Base-by-base conservation (phyloP, 2,113 vertebrate species). In the Dermatemys mawii region DNA sequence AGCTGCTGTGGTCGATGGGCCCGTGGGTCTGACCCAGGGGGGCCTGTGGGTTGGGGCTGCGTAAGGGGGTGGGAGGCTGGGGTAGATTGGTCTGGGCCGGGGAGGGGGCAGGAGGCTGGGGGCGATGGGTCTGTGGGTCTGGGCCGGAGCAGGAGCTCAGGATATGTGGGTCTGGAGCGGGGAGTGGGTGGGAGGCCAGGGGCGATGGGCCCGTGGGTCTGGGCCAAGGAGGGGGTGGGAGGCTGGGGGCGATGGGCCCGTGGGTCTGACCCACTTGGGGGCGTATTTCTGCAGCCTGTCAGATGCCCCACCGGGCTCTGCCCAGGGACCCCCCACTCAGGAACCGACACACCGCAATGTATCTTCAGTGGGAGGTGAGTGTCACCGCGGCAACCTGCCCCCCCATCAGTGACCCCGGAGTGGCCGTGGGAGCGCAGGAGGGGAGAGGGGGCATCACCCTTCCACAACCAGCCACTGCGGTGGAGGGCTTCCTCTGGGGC, bases 301-400 rank as follows among this genome's bases (percentile, higher is more conserved):
- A 17, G 83, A 85, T 53, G 53, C n/a, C 11, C 55, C n/a, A 53
- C 29, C 41, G 11, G 38, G 38, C n/a, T 48, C 81, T 26, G 44
- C 83, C n/a, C 35, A 4, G 49, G 75, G 75, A 48, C 78, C 16
- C 14, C 21, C 29, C 44, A 17, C 5, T 91, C 90, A 91, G 90
- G 84, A 87, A 83, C 84, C 46, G 67, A 57, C 73, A 32, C 73
- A 70, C 48, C 78, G 73, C 49, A 87, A 53, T 83, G 70, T 78
- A 75, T 78, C 48, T 24, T 35, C 35, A 29, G 73, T 22, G 51
- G 38, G 13, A 78, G 80, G 84, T 92, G 67, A 87, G 90, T 57
- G 49, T 51, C 4, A 6, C 27, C 21, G 4, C 17, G 3, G 8
- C 35, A 21, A 32, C 57, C 57, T 29, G 57, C 29, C 29, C 35